Conservation (phyloP, 2,797 vertebrate genomes). For the Coreius guichenoti region DNA sequence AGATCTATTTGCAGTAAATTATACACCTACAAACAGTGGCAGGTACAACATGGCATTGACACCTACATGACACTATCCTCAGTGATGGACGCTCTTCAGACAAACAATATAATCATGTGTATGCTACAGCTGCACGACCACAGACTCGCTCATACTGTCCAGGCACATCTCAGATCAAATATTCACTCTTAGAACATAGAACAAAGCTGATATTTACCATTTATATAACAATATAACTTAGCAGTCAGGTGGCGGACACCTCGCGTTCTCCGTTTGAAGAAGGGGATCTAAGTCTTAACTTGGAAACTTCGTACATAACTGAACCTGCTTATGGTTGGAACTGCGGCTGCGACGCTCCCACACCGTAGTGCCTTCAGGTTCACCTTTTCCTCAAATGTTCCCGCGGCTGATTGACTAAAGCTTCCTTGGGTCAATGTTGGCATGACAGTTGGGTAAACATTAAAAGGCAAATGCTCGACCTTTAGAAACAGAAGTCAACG, state of each 20-base stretch:
- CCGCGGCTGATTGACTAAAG: neutral
- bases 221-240: slow-evolving; percentile 43
- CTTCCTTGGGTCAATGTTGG: slow-evolving; percentile 7
- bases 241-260: neutral
- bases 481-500: slow-evolving; percentile 37
- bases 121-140: neutral
- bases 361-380: neutral
- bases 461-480: slow-evolving; percentile 26
- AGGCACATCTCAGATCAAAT: slow-evolving; percentile 23
- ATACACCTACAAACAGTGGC: slow-evolving; percentile 43
- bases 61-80: slow-evolving; percentile 38
- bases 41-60: slow-evolving; percentile 43
- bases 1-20: slow-evolving; percentile 47
- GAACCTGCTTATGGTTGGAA: neutral
- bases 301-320: slow-evolving; percentile 5
- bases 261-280: slow-evolving; percentile 10
- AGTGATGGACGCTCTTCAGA: slow-evolving; percentile 2
- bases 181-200: neutral
- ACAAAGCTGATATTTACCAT: slow-evolving; percentile 32
- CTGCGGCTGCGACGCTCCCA: neutral
- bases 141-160: neutral
- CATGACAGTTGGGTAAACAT: slow-evolving; percentile 21
- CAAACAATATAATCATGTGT: slow-evolving; percentile 19
- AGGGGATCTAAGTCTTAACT: slow-evolving; percentile 12
- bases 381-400: neutral